phyloP scores from a whole-genome alignment of 2,113 vertebrate species.

The Chloropsis hardwickii region DNA sequence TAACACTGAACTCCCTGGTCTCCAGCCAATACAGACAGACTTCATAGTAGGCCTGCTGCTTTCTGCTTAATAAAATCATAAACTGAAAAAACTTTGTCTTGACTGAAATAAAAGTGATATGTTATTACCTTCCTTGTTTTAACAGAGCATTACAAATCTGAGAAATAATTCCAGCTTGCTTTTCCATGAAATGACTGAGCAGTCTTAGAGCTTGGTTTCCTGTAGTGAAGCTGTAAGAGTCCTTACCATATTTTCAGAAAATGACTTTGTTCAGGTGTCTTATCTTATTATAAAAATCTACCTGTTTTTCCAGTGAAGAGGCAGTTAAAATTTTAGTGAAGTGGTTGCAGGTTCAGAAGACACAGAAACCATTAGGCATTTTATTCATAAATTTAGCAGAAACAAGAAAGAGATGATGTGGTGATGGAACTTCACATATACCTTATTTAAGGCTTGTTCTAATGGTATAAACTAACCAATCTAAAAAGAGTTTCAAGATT shows the following conservation, averaged over 20 bases:
- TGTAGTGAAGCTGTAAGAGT: neutral
- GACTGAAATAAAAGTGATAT: neutral
- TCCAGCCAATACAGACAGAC: neutral
- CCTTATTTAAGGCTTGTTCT: neutral
- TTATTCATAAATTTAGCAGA: neutral
- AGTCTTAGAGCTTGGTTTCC: neutral
- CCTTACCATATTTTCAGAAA: neutral
- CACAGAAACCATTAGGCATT: neutral
- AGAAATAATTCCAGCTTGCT: neutral
- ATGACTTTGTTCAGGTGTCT: fast-evolving
- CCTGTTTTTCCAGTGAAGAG: neutral
- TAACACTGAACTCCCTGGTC: neutral
- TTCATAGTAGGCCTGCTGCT: neutral
- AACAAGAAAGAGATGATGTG: neutral
- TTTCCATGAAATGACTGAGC: neutral
- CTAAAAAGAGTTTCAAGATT: neutral
- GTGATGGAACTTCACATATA: neutral
- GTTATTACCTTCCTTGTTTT: neutral
- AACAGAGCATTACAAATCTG: neutral
- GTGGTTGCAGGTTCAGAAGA: neutral
- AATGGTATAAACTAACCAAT: neutral
- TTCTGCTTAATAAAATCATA: neutral
- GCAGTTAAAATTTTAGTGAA: neutral
- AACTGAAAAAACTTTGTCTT: neutral
- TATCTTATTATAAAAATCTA: neutral